A percentile compares a stretch with the other conserved stretches of the same genome.
Conservation (phyloP, 1,140 invertebrate species). For the Arion vulgaris region DNA sequence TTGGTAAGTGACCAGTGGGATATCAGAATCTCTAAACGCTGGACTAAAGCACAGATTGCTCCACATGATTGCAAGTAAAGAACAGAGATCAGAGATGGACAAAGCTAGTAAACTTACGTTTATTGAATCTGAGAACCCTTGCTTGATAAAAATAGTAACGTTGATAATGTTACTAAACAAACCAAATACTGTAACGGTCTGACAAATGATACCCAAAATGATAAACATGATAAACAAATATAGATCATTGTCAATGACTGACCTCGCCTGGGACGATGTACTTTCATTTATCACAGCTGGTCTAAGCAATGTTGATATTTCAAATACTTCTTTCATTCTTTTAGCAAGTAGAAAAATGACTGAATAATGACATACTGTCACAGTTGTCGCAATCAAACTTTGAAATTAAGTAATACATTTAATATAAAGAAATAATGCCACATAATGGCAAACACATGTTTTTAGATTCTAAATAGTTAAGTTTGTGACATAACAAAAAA, state of each 20-base stretch:
- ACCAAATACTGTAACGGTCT: neutral
- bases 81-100: conserved; percentile 24
- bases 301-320: too few relatives aligned
- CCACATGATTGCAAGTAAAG: neutral
- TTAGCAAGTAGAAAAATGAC: too few relatives aligned
- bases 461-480: too few relatives aligned
- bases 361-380: too few relatives aligned
- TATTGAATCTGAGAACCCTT: conserved; percentile 3
- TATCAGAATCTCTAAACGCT: neutral
- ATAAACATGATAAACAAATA: neutral
- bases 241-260: neutral
- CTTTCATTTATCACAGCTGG: too few relatives aligned
- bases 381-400: too few relatives aligned
- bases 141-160: conserved; percentile 24
- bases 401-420: too few relatives aligned
- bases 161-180: conserved; percentile 18
- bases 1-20: neutral
- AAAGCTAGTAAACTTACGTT: conserved; percentile 16
- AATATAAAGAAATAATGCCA: too few relatives aligned
- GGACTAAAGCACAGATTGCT: neutral
- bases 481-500: too few relatives aligned
- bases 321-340: too few relatives aligned
- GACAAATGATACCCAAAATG: neutral
- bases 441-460: too few relatives aligned
- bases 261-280: neutral